These are phyloP conservation scores for Morone saxatilis DNA, from an alignment of 2,113 vertebrate genomes.

Conservation along the genomic window DNA sequence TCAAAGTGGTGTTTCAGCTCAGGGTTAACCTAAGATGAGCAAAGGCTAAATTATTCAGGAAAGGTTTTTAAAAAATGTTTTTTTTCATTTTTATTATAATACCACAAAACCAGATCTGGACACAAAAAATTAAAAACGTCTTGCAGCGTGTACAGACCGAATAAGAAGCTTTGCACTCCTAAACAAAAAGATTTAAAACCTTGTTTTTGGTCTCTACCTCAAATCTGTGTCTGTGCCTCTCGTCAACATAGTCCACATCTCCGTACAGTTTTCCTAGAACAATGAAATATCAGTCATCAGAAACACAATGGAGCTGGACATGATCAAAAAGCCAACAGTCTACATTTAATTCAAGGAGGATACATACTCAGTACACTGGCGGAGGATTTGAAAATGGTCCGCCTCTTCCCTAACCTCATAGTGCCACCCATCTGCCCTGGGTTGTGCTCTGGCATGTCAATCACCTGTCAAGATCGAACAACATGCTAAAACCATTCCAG, in stretches of 20 bases:
- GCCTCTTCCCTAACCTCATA: constrained; percentile 96
- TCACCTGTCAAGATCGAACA: constrained; percentile 86
- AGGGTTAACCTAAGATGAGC: constrained; percentile 90
- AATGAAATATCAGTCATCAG: constrained; percentile 12
- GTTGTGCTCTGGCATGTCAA: constrained; percentile 99
- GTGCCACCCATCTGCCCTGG: constrained; percentile 97
- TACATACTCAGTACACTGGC: constrained; percentile 91
- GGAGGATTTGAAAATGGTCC: constrained; percentile 92
- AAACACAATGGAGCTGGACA: not conserved
- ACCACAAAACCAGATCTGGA: not conserved
- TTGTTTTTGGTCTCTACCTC: constrained; percentile 84
- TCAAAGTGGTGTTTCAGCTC: constrained; percentile 91
- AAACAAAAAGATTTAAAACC: not conserved
- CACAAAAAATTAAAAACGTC: not conserved
- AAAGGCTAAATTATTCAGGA: not conserved
- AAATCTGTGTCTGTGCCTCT: constrained; percentile 96
- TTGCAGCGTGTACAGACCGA: not conserved
- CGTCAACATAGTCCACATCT: constrained; percentile 90
- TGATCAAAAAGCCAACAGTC: not conserved
- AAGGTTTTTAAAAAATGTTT: not conserved
- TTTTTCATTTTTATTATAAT: not conserved
- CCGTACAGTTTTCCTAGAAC: constrained; percentile 92
- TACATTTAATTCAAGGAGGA: not conserved
- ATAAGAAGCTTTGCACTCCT: not conserved
- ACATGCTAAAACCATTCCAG: constrained; percentile 5